A percentile compares a stretch with the other conserved stretches of the same genome.
Conservation (phyloP, 2,888 invertebrate genomes). For the Priocnemis perturbator region DNA sequence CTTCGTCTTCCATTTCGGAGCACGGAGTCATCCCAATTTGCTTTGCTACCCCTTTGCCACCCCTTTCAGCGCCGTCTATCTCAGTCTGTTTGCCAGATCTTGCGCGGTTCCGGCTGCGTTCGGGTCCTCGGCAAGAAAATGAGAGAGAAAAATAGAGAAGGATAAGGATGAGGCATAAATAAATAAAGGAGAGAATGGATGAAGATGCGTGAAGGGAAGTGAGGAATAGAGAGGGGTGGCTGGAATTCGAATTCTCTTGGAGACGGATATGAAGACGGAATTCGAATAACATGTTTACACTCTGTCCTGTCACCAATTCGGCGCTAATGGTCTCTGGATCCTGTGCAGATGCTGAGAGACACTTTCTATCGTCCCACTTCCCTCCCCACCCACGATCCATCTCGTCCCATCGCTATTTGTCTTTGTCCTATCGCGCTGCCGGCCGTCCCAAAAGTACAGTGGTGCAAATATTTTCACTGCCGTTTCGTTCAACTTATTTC, state of each 20-base stretch:
- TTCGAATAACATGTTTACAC: conserved; percentile 68
- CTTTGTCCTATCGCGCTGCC: conserved; percentile 26
- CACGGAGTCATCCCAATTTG: conserved; percentile 36
- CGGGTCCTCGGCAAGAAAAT: too few species aligned
- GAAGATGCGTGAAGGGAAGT: too few species aligned
- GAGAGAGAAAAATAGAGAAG: too few species aligned
- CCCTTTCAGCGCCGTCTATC: conserved; percentile 4
- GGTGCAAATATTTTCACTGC: too few species aligned
- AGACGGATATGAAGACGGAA: conserved; percentile 67
- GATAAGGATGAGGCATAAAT: too few species aligned
- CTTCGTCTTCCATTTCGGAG: conserved; percentile 28
- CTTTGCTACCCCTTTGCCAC: conserved; percentile 13
- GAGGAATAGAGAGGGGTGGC: too few species aligned
- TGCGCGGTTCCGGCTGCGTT: too few species aligned
- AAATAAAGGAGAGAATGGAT: too few species aligned
- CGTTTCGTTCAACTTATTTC: too few species aligned
- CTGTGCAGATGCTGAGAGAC: conserved; percentile 30
- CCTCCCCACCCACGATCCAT: conserved; percentile 13
- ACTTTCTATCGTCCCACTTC: too few species aligned
- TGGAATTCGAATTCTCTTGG: conserved; percentile 35
- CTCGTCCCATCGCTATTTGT: conserved; percentile 26
- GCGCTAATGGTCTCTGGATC: conserved; percentile 58
- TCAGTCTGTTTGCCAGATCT: neutral
- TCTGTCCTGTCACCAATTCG: conserved; percentile 42
- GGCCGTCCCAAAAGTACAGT: too few species aligned